These are phyloP conservation scores for Oreochromis mossambicus DNA, from an alignment of 2,797 vertebrate species.

Conservation along the genomic window DNA sequence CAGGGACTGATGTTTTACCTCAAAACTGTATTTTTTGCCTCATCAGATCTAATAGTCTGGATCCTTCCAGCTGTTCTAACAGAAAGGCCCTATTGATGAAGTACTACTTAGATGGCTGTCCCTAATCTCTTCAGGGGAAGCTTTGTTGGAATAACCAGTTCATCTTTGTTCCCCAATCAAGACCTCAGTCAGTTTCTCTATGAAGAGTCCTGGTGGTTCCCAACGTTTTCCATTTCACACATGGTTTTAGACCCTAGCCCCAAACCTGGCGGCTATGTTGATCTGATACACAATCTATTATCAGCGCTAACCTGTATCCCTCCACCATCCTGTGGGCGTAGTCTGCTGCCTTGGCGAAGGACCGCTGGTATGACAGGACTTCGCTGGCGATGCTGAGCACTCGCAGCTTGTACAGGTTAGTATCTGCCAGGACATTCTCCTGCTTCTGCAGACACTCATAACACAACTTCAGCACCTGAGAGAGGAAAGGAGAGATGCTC, in stretches of 20 bases:
- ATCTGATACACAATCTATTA: not conserved
- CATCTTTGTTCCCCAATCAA: not conserved
- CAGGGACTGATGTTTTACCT: not conserved
- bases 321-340: conserved; percentile 84
- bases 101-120: not conserved
- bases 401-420: conserved; percentile 81
- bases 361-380: conserved; percentile 83
- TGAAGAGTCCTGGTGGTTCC: not conserved
- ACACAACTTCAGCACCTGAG: conserved; percentile 85
- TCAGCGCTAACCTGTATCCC: conserved; percentile 81
- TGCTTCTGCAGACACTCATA: conserved; percentile 84
- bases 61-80: not conserved
- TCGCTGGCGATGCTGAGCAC: conserved; percentile 82
- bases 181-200: not conserved
- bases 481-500: not conserved
- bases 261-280: not conserved
- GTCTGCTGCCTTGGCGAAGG: conserved; percentile 83
- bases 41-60: not conserved
- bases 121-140: not conserved
- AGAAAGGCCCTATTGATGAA: not conserved
- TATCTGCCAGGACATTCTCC: conserved; percentile 83
- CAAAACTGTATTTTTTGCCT: not conserved
- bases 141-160: not conserved
- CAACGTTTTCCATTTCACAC: not conserved
- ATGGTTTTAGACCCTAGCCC: not conserved